Conservation (phyloP, 2,113 vertebrate genomes). For the Chionomys nivalis region DNA sequence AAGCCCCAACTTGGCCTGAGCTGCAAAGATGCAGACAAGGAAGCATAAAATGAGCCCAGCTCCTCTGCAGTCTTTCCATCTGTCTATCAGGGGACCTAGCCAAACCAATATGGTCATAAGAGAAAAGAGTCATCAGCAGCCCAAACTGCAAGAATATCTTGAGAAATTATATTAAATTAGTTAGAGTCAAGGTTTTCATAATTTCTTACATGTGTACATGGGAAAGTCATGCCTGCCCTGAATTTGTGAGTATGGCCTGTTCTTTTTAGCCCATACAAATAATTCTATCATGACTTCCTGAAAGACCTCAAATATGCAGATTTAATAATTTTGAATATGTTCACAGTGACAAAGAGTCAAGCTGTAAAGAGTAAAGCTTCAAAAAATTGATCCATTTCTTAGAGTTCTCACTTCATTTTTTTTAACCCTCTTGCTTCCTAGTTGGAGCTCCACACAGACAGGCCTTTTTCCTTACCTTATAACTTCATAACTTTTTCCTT, state of each 20-base stretch:
- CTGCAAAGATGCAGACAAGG: constrained; percentile 49
- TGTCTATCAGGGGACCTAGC: neutral
- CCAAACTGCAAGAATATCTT: neutral
- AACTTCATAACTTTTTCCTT: neutral
- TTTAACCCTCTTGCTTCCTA: neutral
- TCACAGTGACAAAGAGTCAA: neutral
- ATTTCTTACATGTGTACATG: neutral
- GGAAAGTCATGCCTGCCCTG: neutral
- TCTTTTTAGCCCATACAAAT: neutral
- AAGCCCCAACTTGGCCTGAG: constrained; percentile 60
- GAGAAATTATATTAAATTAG: neutral
- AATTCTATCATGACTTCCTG: neutral
- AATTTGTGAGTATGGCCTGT: neutral
- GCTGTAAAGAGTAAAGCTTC: neutral
- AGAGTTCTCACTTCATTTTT: neutral
- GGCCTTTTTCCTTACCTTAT: neutral
- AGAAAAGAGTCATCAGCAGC: neutral
- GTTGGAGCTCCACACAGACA: neutral
- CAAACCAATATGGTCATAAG: neutral
- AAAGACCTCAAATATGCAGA: neutral
- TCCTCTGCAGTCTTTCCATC: constrained; percentile 44
- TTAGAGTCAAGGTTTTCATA: neutral
- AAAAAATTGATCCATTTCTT: constrained; percentile 17
- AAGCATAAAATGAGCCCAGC: neutral
- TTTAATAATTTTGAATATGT: neutral